Evolutionary conservation across 2,888 invertebrate genomes (phyloP), one percentile per base, ranked within the genome.

Genomic region (Chrysolina oricalcia): DNA sequence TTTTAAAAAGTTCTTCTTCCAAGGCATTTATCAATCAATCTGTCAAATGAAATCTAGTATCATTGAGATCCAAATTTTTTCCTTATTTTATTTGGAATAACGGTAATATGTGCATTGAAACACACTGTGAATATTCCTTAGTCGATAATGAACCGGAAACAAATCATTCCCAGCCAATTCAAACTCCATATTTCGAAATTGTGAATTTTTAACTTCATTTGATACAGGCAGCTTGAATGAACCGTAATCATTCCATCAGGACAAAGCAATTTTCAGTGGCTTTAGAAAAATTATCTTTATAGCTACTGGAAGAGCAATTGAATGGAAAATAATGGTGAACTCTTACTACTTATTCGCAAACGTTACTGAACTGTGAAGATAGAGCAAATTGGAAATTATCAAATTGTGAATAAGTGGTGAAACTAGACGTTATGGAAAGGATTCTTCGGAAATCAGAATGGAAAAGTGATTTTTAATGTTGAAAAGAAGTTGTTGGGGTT

Each of bases 291-390:
- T 50, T 67, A 43, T 59, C 67, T 74, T 66, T 70, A 10, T 13
- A 62, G 67, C 71, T 53, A 17, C 40, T 68, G 62, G 50, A 17
- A 35, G 63, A 23, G 65, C 53, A 75, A 75, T 64, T 72, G 64
- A 75, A 75, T 50, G 74, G 76, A 79, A 79, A 79, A 79, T 75
- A 73, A 70, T 69, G 73, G 50, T 70, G 73, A 75, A 50, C 67
- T 67, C 46, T 35, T 41, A 67, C 68, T 53, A 65, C 71, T 72
- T 73, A 66, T 71, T 40, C 19, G 53, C 59, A 46, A 69, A 70
- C 56, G 66, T 63, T 73, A 73, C 19, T 78, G 72, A 79, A 74
- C 68, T 67, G 72, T 74, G 65, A 79, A 79, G 77, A 79, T 79
- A 79, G 74, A 68, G 74, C 67, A 72, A 75, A 74, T 73, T 74